phyloP scores from a whole-genome alignment of 2,113 vertebrate genomes.

The western clawed frog (Xenopus tropicalis) region UCB_Xtro_10.0 CM004443.2:143730501-143731000 shows the following conservation, averaged over 20 bases:
- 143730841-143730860: background rate
- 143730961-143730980: background rate
- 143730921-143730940: background rate
- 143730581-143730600: background rate
- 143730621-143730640: background rate
- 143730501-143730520: background rate
- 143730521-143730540: background rate
- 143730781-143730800: slow-evolving; percentile 2
- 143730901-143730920: background rate
- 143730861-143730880: slow-evolving; percentile 13
- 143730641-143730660: background rate
- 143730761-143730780: background rate
- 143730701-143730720: background rate
- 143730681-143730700: background rate
- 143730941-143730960: background rate
- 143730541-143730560: background rate
- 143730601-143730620: background rate
- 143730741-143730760: background rate
- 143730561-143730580: background rate
- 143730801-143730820: slow-evolving; percentile 14
- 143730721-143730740: background rate
- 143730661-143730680: background rate
- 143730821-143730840: slow-evolving; percentile 3
- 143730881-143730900: slow-evolving; percentile 5
- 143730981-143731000: background rate